A percentile compares a stretch with the other conserved stretches of the same genome.
Evolutionary conservation across 2,113 vertebrate genomes (phyloP).

Genomic region (Pheucticus melanocephalus): DNA sequence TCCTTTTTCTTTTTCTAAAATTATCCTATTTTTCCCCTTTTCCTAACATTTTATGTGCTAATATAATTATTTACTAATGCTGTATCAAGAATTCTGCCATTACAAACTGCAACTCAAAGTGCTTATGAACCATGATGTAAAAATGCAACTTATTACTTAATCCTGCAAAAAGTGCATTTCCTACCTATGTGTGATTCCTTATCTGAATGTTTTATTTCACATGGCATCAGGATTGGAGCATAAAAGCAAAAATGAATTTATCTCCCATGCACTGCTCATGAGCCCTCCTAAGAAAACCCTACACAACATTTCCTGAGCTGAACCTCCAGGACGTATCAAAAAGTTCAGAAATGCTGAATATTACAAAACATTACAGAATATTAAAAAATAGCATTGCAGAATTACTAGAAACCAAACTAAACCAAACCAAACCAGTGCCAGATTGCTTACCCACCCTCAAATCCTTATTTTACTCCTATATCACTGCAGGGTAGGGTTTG

Average conservation of each 20-base stretch:
- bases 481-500: not conserved
- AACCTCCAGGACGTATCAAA: not conserved
- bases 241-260: not conserved
- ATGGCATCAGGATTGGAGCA: rapidly evolving
- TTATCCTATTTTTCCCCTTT: not conserved
- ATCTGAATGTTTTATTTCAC: rapidly evolving
- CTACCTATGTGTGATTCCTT: not conserved
- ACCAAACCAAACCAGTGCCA: not conserved
- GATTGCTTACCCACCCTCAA: not conserved
- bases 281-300: not conserved
- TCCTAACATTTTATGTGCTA: not conserved
- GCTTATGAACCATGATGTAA: not conserved
- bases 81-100: not conserved
- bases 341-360: not conserved
- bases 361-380: not conserved
- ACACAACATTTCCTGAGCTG: not conserved
- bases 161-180: not conserved
- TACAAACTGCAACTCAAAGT: not conserved
- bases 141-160: not conserved
- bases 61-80: not conserved
- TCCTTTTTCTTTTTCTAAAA: not conserved
- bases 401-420: conserved; percentile 5
- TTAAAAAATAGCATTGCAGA: not conserved
- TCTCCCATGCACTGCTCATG: not conserved
- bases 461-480: not conserved